Percentiles rank a stretch among this genome's conserved stretches.
These are phyloP conservation scores for Drosophila willistoni DNA, from an alignment of 1,140 invertebrate species.

Conservation along the genomic window DNA sequence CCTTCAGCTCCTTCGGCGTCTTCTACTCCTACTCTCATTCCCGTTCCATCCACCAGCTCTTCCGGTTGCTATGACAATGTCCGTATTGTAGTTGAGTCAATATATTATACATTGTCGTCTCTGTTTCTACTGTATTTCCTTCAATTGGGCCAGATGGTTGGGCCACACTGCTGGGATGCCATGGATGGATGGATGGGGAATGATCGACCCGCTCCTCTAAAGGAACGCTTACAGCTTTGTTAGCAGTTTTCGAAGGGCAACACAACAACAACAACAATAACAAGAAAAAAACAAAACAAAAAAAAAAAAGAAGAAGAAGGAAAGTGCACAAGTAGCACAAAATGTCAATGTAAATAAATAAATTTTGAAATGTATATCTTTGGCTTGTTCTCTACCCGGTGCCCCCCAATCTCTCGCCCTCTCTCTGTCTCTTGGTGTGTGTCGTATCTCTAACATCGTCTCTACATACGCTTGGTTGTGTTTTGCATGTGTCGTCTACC, in stretches of 20 bases:
- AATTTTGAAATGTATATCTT: constrained; percentile 75
- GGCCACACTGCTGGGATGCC: not conserved
- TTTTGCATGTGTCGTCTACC: constrained; percentile 63
- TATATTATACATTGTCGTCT: constrained; percentile 77
- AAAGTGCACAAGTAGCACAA: constrained; percentile 77
- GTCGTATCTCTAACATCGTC: constrained; percentile 66
- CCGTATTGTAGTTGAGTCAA: constrained; percentile 79
- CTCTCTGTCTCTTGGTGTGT: not conserved
- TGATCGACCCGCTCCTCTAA: constrained; percentile 39
- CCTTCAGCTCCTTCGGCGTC: constrained; percentile 19
- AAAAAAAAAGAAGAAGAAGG: constrained; percentile 32
- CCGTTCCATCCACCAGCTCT: constrained; percentile 39
- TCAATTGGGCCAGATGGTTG: constrained; percentile 9
- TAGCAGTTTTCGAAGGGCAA: constrained; percentile 73
- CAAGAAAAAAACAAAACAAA: constrained; percentile 9
- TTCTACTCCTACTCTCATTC: constrained; percentile 21
- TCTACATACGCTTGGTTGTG: constrained; percentile 58
- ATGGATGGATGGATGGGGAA: not conserved
- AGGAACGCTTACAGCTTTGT: constrained; percentile 77
- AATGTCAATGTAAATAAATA: constrained; percentile 81
- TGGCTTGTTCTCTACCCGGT: constrained; percentile 29
- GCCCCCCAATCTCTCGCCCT: not conserved
- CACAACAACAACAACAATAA: constrained; percentile 12
- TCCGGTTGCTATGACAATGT: constrained; percentile 74
- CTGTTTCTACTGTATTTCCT: constrained; percentile 40